Evolutionary conservation across 35 echinoderm and acorn worm genomes (phyloP), one percentile per base, ranked within the genome.

Genomic region (Nesometra sesokonis): DNA sequence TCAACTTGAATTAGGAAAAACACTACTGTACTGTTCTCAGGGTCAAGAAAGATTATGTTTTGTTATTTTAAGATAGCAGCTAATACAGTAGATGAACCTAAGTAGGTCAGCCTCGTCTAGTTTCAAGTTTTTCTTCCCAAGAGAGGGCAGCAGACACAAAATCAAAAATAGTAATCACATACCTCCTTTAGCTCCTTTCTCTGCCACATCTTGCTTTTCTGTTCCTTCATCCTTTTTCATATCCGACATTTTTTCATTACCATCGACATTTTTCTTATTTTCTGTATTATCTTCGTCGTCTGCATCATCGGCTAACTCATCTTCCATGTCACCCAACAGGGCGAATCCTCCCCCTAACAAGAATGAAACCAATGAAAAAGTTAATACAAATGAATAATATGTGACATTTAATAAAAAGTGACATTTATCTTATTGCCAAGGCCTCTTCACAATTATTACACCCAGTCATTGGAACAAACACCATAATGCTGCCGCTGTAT

Each of bases 241-340:
- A 67, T 87, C 46, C 17, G 36, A 77, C 17, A 87, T 67, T 38
- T 88, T 31, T 31, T 83, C 87, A 31, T 95, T 83, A 21, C 57
- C 3, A 29, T 88, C 46, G 43, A 77, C 82, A 81, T 87, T 85
- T 76, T 77, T 57, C 31, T 85, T 67, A 37, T 88, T 80, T 36
- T 95, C 79, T 7, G 77, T 35, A 76, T 93, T 86, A 29, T 88
- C 84, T 30, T 57, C 83, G 11, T 83, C 84, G 9, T 88, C 94
- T 82, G 82, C 88, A 23, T 90, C 85, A 0, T 87, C 82, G 0
- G 36, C 46, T 29, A 46, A 35, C 37, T 81, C 85, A 34, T 95
- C 83, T 33, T 91, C 93, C 76, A 84, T 88, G 57, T 85, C 91
- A 88, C 80, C 83, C 77, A 89, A 79, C 3, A 88, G 76, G 31